These are phyloP conservation scores for Lasioglossum villosulum DNA, from an alignment of 2,888 invertebrate genomes.

Conservation along the genomic window DNA sequence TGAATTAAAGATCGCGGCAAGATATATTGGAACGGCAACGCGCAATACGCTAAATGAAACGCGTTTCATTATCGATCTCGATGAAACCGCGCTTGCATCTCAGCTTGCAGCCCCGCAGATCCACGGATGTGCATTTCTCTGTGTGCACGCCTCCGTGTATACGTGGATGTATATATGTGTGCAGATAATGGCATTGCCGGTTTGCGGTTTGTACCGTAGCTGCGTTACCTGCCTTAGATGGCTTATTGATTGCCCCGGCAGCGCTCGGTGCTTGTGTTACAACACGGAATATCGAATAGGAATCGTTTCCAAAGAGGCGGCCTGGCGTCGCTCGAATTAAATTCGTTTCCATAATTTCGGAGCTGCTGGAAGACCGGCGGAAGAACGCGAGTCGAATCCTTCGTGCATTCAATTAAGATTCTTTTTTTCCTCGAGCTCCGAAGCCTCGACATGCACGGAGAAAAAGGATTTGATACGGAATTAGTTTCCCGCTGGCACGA, in stretches of 20 bases:
- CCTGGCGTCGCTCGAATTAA: background rate
- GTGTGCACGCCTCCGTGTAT: constrained; percentile 15
- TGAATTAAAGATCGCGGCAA: constrained; percentile 70
- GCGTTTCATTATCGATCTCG: constrained; percentile 71
- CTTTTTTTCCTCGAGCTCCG: background rate
- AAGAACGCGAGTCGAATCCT: background rate
- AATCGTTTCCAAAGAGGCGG: constrained; percentile 29
- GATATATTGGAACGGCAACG: constrained; percentile 57
- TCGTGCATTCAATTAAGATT: constrained; percentile 15
- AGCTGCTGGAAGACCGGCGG: background rate
- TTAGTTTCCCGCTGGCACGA: constrained; percentile 17
- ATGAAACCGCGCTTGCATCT: constrained; percentile 66
- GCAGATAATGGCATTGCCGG: constrained; percentile 71
- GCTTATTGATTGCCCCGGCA: constrained; percentile 73
- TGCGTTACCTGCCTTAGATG: constrained; percentile 72
- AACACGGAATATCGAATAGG: constrained; percentile 60
- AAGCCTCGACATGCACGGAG: background rate
- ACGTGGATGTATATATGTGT: constrained; percentile 25
- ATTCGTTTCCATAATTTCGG: constrained; percentile 12
- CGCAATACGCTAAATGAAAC: constrained; percentile 63
- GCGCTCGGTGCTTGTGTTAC: constrained; percentile 61
- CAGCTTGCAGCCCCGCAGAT: constrained; percentile 46
- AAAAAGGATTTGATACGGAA: constrained; percentile 32
- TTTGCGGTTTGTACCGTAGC: constrained; percentile 70
- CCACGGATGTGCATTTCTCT: background rate